Base-by-base conservation (phyloP, 2,888 invertebrate species). In the Acrobasis consociella region DNA sequence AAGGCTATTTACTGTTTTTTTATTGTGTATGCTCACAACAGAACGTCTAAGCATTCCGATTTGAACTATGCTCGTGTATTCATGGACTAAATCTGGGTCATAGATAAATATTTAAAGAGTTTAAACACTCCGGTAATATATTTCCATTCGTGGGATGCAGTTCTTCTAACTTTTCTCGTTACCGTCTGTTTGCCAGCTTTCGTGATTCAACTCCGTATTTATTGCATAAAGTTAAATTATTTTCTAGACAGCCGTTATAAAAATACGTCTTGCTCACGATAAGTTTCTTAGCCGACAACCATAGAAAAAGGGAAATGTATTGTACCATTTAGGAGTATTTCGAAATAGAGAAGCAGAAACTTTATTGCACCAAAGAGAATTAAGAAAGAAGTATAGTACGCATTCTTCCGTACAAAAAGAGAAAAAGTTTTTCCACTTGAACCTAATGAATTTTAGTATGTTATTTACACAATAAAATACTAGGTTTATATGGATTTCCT, bases 111-210 rank as follows among this genome's bases (percentile, higher is more conserved):
- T 50, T 49, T 60, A 60, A 60, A 22, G 17, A 17, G 42, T 3
- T 15, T 37, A 60, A 59, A 60, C 60, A 17, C 16, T 50, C 51
- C 17, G 17, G 15, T 31, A 16, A 51, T 60, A 60, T 60, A 60
- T 60, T 50, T 60, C 13, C 60, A 60, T 60, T 60, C 51, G 38
- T 9, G 39, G 60, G 39, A 22, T 50, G 60, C 51, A 72, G 69
- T 76, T 73, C 67, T 77, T 69, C 60, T 61, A 84, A 82, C 78
- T 85, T 84, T 84, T 83, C 83, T 85, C 81, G 81, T 85, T 84
- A 85, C 74, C 65, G 70, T 65, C 60, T 60, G 60, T 60, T 52
- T 60, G 60, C 60, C 17, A 42, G 60, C 59, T n/a, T 49, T 60
- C 50, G 22, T 60, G 50, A 15, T 38, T 64, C 63, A 62, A 64